Evolutionary conservation across 1,140 invertebrate genomes (phyloP), one percentile per base, ranked within the genome.

Genomic region (Drosophila insularis): DNA sequence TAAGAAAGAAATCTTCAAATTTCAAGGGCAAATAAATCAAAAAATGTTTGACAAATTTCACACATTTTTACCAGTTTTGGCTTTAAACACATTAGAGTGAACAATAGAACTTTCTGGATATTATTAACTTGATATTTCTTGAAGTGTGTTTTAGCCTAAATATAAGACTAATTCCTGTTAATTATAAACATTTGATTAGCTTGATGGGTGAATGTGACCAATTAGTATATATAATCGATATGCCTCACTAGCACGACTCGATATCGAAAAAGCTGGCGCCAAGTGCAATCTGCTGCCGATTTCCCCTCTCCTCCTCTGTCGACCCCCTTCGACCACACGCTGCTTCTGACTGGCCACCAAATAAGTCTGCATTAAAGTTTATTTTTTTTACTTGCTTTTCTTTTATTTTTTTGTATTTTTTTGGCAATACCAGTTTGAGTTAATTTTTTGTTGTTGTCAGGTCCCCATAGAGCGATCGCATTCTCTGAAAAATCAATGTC

Each of bases 401-500:
- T 27, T 27, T 6, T 27, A 27, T 0, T 27, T 27, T n/a, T n/a
- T n/a, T n/a, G 6, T 7, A 35, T 23, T 11, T 70, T 66, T 85
- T 87, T 87, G 82, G 82, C 84, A 82, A 79, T 72, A 62, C 74
- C 74, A 77, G 74, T 77, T 76, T 62, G 43, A 46, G 43, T 50
- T 50, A 21, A 1, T 58, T 67, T 40, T 11, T 35, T 8, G 5
- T 40, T 31, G 21, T 64, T 27, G 27, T 23, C 39, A 53, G 60
- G 31, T 74, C 77, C 66, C 65, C 70, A 63, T 37, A 59, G 77
- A 63, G 43, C 61, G 77, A 63, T 37, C 61, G 62, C 70, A 70
- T 68, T 69, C 71, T 77, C 77, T 72, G 4, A 61, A 65, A 78
- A 78, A 85, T 85, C 82, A 87, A 89, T 86, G 82, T 87, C 82